Conservation (phyloP, 2,113 vertebrate genomes). For the Pelodiscus sinensis region DNA sequence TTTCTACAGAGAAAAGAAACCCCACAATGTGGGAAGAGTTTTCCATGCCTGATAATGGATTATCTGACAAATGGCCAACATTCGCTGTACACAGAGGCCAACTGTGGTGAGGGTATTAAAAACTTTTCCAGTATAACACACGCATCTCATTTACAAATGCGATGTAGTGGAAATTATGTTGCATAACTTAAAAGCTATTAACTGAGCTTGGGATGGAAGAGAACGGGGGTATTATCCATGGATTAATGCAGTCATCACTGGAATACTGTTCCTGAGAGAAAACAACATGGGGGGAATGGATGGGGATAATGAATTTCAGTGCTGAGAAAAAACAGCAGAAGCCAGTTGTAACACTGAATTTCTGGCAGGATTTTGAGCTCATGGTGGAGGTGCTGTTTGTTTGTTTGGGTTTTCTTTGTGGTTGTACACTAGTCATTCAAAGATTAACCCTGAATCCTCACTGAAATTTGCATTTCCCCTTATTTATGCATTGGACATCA, state of each 20-base stretch:
- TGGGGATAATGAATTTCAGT: constrained; percentile 31
- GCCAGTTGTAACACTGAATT: constrained; percentile 31
- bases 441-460: neutral
- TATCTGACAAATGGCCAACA: constrained; percentile 53
- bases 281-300: constrained; percentile 9
- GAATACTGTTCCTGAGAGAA: constrained; percentile 7
- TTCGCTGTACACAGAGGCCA: constrained; percentile 33
- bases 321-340: neutral
- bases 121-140: constrained; percentile 50
- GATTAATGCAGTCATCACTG: constrained; percentile 30
- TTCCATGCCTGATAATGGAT: constrained; percentile 52
- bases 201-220: constrained; percentile 12
- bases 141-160: constrained; percentile 38
- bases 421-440: neutral
- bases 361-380: constrained; percentile 26
- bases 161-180: neutral
- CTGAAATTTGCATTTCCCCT: neutral
- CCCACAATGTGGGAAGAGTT: constrained; percentile 1
- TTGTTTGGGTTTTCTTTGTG: constrained; percentile 16
- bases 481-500: neutral
- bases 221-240: neutral
- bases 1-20: neutral
- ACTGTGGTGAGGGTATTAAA: constrained; percentile 45
- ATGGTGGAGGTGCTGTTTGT: neutral
- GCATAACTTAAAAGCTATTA: constrained; percentile 36